Base-by-base conservation (phyloP, 1,140 invertebrate species). In the Zeugodacus cucurbitae region DNA sequence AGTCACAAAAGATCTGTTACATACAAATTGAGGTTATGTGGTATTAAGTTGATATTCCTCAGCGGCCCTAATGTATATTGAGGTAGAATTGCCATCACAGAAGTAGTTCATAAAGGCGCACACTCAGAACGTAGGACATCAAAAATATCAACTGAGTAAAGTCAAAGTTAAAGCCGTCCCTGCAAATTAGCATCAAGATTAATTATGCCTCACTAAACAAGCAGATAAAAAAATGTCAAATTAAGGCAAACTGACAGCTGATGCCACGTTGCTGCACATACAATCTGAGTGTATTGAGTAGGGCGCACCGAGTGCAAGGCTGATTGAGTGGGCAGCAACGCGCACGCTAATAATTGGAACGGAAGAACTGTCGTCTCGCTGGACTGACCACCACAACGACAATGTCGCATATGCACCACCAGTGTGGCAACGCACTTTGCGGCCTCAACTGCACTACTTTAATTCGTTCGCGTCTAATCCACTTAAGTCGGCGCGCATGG, bases 191-290 rank as follows among this genome's bases (percentile, higher is more conserved):
- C 41, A 48, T 26, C 37, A 82, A 0, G 26, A 82, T 82, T 82
- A n/a, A 48, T 82, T 26, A 48, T 29, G 74, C 74, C 8, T 82
- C 44, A 82, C 74, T 82, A 82, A 82, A 48, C 74, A 82, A n/a
- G 34, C 41, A 34, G 41, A 82, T 82, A 48, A 48, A 0, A 44
- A 62, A 44, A 82, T 82, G 32, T 82, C 41, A 82, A 82, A 44
- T 82, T 82, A 82, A 82, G n/a, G n/a, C 44, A 82, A 82, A n/a
- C 44, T 54, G 74, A 20, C 74, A 82, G 41, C n/a, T 48, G 7
- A n/a, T 26, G 10, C 22, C 7, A 26, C 58, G 7, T 26, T 41
- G 5, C 48, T 14, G 22, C 32, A 44, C 26, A 32, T 34, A 29
- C 22, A 37, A 44, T 17, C 22, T 48, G 10, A 48, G 8, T 10